Conservation (phyloP, 2,113 vertebrate species). For the Hippotragus niger region DNA sequence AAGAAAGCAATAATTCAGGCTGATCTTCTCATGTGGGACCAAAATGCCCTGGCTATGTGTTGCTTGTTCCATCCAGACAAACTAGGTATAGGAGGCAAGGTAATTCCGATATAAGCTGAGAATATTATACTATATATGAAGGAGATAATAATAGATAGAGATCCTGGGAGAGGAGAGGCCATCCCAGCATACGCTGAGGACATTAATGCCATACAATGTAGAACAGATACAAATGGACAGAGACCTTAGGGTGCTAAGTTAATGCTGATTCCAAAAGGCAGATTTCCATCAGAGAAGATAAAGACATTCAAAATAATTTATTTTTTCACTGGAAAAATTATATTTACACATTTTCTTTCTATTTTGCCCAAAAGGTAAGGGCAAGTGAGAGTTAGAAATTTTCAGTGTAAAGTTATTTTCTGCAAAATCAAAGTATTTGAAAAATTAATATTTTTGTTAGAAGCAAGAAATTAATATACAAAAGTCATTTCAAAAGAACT, state of each 20-base stretch:
- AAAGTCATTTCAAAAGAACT: not conserved
- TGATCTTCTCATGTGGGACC: not conserved
- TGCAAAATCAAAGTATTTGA: not conserved
- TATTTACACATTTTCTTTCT: not conserved
- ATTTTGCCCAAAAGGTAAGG: not conserved
- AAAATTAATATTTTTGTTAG: not conserved
- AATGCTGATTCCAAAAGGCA: not conserved
- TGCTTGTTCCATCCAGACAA: not conserved
- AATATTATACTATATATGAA: not conserved
- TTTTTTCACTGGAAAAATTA: not conserved
- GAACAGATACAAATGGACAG: not conserved
- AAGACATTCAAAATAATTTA: not conserved
- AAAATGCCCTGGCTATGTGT: not conserved
- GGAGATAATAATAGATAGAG: not conserved
- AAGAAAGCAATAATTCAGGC: not conserved
- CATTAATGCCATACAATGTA: not conserved
- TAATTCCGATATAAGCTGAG: not conserved
- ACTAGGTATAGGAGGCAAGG: not conserved
- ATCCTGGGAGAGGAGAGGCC: not conserved
- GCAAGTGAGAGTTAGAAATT: not conserved
- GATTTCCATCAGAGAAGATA: not conserved
- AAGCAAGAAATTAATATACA: not conserved
- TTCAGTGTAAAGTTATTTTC: not conserved
- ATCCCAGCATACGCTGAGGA: accelerated
- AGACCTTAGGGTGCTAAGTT: not conserved